These are phyloP conservation scores for Mythimna ferrago DNA, from an alignment of 2,888 invertebrate genomes.

Conservation along the genomic window DNA sequence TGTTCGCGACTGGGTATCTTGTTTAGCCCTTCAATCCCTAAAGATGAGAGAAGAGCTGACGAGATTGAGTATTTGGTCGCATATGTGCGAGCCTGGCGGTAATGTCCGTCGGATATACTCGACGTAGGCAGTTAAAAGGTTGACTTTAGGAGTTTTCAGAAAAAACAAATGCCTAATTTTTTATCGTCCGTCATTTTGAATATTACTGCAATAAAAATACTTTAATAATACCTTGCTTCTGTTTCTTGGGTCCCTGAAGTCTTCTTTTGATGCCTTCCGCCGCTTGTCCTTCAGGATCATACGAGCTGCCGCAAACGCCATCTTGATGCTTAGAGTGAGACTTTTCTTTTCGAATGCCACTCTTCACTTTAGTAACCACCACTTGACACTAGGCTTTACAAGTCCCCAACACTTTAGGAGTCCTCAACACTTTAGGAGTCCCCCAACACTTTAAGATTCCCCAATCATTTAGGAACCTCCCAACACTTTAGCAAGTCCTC, in stretches of 20 bases:
- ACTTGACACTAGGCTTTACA: constrained; percentile 34
- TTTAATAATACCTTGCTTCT: constrained; percentile 94
- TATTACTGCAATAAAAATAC: constrained; percentile 25
- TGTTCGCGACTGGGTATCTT: no score
- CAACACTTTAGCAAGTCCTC: constrained; percentile 18
- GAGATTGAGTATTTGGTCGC: no score
- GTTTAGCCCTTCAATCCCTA: no score
- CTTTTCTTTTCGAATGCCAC: constrained; percentile 68
- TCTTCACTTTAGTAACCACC: constrained; percentile 58
- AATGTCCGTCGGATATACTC: no score
- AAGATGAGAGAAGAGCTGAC: no score
- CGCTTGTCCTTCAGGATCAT: constrained; percentile 96
- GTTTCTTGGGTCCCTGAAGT: constrained; percentile 93
- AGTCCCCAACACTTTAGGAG: constrained; percentile 42
- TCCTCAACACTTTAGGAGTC: background rate
- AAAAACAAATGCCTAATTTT: no score
- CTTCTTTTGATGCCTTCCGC: constrained; percentile 95
- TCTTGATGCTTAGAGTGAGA: constrained; percentile 79
- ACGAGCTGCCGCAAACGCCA: constrained; percentile 96
- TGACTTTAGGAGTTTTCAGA: background rate
- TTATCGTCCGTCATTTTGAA: background rate
- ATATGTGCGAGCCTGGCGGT: no score
- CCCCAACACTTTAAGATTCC: constrained; percentile 16
- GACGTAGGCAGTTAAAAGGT: no score
- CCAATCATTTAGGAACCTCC: constrained; percentile 22